phyloP scores from a whole-genome alignment of 2,113 vertebrate genomes.

The Strix aluco region DNA sequence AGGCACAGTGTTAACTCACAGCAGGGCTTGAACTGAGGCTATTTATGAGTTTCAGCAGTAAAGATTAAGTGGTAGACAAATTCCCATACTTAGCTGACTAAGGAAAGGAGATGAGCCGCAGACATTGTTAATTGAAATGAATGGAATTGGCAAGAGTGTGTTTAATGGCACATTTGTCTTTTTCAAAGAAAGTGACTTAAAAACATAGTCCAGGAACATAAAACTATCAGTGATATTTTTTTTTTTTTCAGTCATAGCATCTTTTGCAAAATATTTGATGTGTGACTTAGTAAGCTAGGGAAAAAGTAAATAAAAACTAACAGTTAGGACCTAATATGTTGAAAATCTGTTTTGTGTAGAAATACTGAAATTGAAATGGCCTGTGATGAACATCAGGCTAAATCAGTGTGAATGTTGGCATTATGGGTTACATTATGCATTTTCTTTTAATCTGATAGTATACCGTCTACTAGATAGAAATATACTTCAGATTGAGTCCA shows the following conservation, averaged over 20 bases:
- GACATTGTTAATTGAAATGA: not conserved
- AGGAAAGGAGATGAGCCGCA: not conserved
- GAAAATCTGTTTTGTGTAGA: not conserved
- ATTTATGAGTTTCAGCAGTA: not conserved
- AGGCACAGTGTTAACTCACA: not conserved
- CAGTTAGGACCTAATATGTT: too few species aligned
- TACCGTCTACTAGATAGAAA: not conserved
- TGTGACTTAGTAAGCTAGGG: not conserved
- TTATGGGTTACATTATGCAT: not conserved
- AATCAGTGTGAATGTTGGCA: not conserved
- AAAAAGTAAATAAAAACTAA: too few species aligned
- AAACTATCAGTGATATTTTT: not conserved
- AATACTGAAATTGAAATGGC: not conserved
- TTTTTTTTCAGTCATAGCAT: not conserved
- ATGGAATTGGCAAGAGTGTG: not conserved
- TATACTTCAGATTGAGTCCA: not conserved
- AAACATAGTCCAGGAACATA: not conserved
- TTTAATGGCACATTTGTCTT: not conserved
- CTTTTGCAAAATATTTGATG: not conserved
- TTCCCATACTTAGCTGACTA: not conserved
- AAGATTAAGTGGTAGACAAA: not conserved
- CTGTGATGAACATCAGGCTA: not conserved
- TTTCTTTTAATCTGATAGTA: not conserved
- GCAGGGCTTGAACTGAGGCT: not conserved
- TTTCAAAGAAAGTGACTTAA: not conserved